These are phyloP conservation scores for Brevimyrus niger DNA, from an alignment of 2,113 vertebrate genomes.

Conservation along the genomic window DNA sequence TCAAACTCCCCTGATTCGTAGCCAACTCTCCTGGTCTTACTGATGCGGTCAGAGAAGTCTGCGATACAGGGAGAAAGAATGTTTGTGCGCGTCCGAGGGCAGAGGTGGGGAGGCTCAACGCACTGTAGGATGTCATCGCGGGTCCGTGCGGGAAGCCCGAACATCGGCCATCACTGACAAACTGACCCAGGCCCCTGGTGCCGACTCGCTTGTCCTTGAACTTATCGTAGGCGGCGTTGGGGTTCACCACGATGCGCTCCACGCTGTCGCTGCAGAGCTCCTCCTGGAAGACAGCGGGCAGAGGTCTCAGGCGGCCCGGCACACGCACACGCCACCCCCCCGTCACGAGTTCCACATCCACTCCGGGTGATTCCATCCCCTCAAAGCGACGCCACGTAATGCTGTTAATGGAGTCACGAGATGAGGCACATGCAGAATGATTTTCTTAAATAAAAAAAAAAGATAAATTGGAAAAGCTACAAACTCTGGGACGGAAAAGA, in stretches of 20 bases:
- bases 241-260: conserved; percentile 93
- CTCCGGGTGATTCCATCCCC: background rate
- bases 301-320: background rate
- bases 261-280: conserved; percentile 92
- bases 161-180: background rate
- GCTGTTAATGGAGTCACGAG: background rate
- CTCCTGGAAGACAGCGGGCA: conserved; percentile 62
- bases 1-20: conserved; percentile 91
- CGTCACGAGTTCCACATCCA: conserved; percentile 1
- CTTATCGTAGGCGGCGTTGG: conserved; percentile 94
- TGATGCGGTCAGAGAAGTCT: conserved; percentile 94
- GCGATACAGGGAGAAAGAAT: conserved; percentile 26
- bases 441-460: background rate
- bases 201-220: conserved; percentile 88
- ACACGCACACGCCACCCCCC: conserved; percentile 5
- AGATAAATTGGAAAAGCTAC: background rate
- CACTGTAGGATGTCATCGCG: background rate
- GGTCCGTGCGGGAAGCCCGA: background rate
- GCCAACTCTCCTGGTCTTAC: conserved; percentile 75
- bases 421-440: background rate
- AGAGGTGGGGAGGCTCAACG: background rate
- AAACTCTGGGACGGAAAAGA: background rate
- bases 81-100: background rate
- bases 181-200: conserved; percentile 84
- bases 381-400: background rate